Base-by-base conservation (phyloP, 2,888 invertebrate species). In the Drosophila sordidapex region DNA sequence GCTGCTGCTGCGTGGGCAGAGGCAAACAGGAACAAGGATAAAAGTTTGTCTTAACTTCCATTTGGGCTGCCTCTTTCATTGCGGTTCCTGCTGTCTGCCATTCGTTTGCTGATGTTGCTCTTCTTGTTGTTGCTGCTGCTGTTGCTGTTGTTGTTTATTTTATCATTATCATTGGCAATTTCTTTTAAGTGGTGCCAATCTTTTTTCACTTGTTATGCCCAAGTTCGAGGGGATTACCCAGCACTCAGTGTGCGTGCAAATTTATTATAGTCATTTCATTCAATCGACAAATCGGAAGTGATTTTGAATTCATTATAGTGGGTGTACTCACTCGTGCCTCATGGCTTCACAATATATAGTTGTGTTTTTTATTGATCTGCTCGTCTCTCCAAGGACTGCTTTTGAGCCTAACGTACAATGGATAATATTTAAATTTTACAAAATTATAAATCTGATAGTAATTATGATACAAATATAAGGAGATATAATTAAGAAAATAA, bases 271-370 rank as follows among this genome's bases (percentile, higher is more conserved):
- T 84, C 86, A 91, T 91, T 91, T 91, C 90, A 91, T 91, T 91
- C 91, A 91, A 91, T 91, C 91, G 91, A 91, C 91, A 91, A 91
- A 91, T 91, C 91, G 91, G 91, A 91, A 91, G 88, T 89, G 88
- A 89, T 86, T 88, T 83, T 83, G 87, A 87, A 85, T 87, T 87
- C 87, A 83, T 87, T 89, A 89, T 74, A 64, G 82, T 74, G 68
- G 79, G 73, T 70, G 80, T 76, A 76, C 76, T 75, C 76, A 73
- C 64, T 70, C 36, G 43, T 40, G 52, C 27, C n/a, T 43, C 29
- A 51, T 27, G 7, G 33, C 21, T 36, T 13, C 46, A 13, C 21
- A 29, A 21, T 29, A 40, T 31, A 7, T 62, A 36, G 27, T 51
- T 59, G 25, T 54, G 33, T 46, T 48, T 4, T 38, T 6, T 29